A percentile compares a stretch with the other conserved stretches of the same genome.
Evolutionary conservation across 2,888 invertebrate species (phyloP).

Genomic region (Lissonota sp.): DNA sequence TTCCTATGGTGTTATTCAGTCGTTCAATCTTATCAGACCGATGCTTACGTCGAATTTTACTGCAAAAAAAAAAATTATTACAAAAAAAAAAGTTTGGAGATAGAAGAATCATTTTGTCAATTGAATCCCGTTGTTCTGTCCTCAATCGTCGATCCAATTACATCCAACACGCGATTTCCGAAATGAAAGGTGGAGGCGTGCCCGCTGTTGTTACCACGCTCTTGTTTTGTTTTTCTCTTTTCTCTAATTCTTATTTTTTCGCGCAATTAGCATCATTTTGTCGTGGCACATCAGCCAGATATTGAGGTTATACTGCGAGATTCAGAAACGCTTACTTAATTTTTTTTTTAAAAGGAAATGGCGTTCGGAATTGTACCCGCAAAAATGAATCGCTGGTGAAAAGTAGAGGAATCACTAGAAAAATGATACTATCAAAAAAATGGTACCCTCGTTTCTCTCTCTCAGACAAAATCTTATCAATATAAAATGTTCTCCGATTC

Average conservation of each 20-base stretch:
- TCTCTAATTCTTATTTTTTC: no score
- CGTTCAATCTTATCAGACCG: no score
- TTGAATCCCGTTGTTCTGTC: slow-evolving; percentile 56
- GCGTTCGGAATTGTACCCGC: no score
- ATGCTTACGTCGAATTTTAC: background rate
- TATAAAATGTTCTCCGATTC: background rate
- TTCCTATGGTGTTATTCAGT: no score
- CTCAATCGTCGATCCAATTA: slow-evolving; percentile 55
- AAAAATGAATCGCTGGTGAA: no score
- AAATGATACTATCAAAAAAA: background rate
- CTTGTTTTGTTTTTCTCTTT: slow-evolving; percentile 12
- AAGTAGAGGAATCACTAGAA: background rate
- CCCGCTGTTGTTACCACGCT: background rate
- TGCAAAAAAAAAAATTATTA: background rate
- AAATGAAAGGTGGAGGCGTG: slow-evolving; percentile 39
- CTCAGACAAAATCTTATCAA: background rate
- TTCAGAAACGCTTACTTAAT: no score
- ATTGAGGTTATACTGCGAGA: no score
- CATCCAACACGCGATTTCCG: slow-evolving; percentile 29
- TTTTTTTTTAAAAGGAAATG: no score
- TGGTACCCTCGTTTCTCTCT: background rate
- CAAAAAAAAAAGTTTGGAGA: background rate
- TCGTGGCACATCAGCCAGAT: no score
- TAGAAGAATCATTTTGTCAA: slow-evolving; percentile 33
- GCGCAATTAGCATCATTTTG: no score